Evolutionary conservation across 2,797 vertebrate genomes (phyloP), one percentile per base, ranked within the genome.

Genomic region (Hylomyscus alleni): DNA sequence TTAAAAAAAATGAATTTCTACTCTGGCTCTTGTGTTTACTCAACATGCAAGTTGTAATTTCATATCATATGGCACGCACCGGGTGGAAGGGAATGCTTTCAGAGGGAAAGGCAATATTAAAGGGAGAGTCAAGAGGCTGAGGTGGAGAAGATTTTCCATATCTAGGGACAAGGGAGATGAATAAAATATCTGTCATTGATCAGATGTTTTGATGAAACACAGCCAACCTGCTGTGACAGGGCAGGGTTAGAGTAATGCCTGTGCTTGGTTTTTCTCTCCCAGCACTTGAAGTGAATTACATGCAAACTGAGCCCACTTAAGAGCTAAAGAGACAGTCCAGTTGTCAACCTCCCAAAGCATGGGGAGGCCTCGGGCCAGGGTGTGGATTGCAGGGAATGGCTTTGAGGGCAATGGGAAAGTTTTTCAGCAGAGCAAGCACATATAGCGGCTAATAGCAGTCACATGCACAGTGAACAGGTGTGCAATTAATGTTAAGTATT

Each of bases 1-100:
- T 20, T 12, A 76, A 75, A 89, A 89, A 90, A 75, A 87, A 34
- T 75, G 60, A 22, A 6, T 67, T 95, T 93, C 26, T 22, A 81
- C 60, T 91, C 89, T 78, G 31, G 20, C 22, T 52, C 44, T 85
- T 62, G 54, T 6, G 10, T 62, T 96, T 96, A 72, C 31, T 85
- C 87, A 62, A 14, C 81, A 13, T 22, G 54, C 34, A 87, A 94
- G 34, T 69, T 60, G 15, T 93, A 65, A 88, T 69, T 73, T 72
- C 67, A 37, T 80, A 52, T 86, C 8, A 4, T 54, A 19, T 24
- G 12, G 47, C 11, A 52, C 19, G 29, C 1, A 3, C 44, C 19
- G 40, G 47, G 67, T 73, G 50, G 60, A 54, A 78, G 24, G 29
- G 31, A 67, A 26, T 72, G 24, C 76, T 96, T 56, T 69, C 22